Conservation (phyloP, 2,888 invertebrate species). For the Boloria euphrosyne region DNA sequence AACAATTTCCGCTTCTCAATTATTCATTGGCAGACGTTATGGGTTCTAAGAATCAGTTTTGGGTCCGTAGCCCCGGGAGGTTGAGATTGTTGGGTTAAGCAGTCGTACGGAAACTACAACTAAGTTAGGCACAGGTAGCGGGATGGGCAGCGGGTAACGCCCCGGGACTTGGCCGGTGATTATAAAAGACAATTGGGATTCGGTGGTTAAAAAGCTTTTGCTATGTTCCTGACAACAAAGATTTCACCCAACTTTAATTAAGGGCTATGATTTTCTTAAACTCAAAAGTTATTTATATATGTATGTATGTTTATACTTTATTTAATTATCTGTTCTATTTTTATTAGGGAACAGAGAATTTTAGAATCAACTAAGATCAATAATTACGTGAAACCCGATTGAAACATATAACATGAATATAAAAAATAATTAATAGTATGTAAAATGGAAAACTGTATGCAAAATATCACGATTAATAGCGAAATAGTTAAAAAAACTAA, state of each 20-base stretch:
- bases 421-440: background rate
- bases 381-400: slow-evolving; percentile 5
- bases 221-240: background rate
- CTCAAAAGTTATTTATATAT: too few relatives aligned
- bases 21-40: slow-evolving; percentile 39
- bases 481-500: background rate
- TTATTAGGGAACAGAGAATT: too few relatives aligned
- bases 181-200: slow-evolving; percentile 25
- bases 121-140: slow-evolving; percentile 29
- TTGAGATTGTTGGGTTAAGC: slow-evolving; percentile 35
- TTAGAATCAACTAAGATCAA: slow-evolving; percentile 12
- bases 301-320: too few relatives aligned
- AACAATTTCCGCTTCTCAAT: slow-evolving; percentile 43
- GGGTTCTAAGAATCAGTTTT: slow-evolving; percentile 41
- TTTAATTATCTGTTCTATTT: too few relatives aligned
- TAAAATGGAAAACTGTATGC: too few relatives aligned
- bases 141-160: slow-evolving; percentile 15
- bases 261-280: background rate
- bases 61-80: slow-evolving; percentile 40
- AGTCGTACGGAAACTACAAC: slow-evolving; percentile 40
- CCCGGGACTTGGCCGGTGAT: slow-evolving; percentile 24
- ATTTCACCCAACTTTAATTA: background rate
- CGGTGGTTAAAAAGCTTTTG: slow-evolving; percentile 2
- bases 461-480: too few relatives aligned
- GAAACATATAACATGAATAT: background rate